Conservation (phyloP, 2,797 vertebrate species). For the Pygocentrus nattereri region DNA sequence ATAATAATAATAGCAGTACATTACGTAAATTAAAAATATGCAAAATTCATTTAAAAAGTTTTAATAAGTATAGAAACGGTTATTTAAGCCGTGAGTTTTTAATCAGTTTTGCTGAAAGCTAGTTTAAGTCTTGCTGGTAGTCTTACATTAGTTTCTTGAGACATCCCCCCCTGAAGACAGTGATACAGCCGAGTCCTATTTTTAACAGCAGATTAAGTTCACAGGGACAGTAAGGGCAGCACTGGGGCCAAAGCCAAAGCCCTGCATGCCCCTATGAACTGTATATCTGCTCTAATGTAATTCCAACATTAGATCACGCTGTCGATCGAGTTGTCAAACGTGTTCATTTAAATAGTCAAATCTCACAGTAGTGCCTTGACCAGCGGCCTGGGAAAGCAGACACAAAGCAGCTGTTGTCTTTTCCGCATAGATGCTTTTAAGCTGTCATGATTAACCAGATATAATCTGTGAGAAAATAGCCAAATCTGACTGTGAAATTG, state of each 20-base stretch:
- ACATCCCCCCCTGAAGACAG: conserved; percentile 28
- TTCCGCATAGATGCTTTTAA: background rate
- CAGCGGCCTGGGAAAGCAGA: background rate
- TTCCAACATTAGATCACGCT: background rate
- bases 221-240: conserved; percentile 38
- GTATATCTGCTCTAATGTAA: background rate
- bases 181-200: conserved; percentile 49
- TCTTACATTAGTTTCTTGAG: conserved; percentile 38
- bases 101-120: background rate
- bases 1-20: background rate
- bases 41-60: too few species aligned
- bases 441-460: background rate
- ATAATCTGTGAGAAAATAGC: background rate
- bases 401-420: background rate
- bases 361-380: background rate
- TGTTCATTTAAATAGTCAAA: too few species aligned
- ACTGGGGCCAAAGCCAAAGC: background rate
- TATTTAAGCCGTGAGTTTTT: too few species aligned
- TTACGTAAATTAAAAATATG: too few species aligned
- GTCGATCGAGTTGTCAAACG: background rate
- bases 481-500: background rate
- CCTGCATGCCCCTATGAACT: background rate
- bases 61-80: too few species aligned
- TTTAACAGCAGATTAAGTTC: conserved; percentile 59
- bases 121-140: background rate